Conservation (phyloP, 2,888 invertebrate genomes). For the Incurvaria masculella region DNA sequence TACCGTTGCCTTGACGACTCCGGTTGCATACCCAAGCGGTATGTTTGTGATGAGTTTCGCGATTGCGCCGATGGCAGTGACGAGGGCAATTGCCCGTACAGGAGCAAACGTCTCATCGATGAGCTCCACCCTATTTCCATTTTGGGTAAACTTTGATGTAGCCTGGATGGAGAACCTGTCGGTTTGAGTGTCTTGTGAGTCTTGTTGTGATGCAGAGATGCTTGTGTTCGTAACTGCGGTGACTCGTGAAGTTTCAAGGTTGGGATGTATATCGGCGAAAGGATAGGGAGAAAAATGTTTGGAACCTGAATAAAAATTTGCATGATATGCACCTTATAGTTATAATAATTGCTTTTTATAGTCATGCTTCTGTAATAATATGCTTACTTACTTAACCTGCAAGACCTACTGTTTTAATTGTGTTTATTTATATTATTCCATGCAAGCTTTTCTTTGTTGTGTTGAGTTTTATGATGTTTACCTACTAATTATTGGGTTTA, state of each 20-base stretch:
- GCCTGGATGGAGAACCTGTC: not conserved
- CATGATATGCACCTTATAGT: slow-evolving; percentile 37
- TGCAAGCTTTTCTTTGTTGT: too few species aligned
- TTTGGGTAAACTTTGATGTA: not conserved
- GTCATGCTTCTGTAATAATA: slow-evolving; percentile 14
- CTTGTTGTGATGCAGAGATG: slow-evolving; percentile 12
- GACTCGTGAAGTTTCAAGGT: too few species aligned
- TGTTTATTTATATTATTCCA: too few species aligned
- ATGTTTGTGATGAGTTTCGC: slow-evolving; percentile 56
- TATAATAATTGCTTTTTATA: slow-evolving; percentile 25
- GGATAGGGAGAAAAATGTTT: too few species aligned
- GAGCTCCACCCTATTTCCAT: not conserved
- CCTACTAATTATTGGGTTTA: too few species aligned
- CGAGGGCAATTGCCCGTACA: slow-evolving; percentile 56
- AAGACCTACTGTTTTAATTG: too few species aligned
- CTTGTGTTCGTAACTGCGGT: too few species aligned
- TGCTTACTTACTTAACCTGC: too few species aligned
- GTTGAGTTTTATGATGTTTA: too few species aligned
- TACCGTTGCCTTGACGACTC: slow-evolving; percentile 56
- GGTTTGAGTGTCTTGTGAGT: not conserved
- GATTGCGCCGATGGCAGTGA: slow-evolving; percentile 65
- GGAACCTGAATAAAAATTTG: too few species aligned
- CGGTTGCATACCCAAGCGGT: slow-evolving; percentile 56
- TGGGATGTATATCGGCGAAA: too few species aligned
- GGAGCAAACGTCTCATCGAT: slow-evolving; percentile 34